A percentile compares a stretch with the other conserved stretches of the same genome.
Conservation (phyloP, 2,888 invertebrate species). For the Cephalotes varians region DNA sequence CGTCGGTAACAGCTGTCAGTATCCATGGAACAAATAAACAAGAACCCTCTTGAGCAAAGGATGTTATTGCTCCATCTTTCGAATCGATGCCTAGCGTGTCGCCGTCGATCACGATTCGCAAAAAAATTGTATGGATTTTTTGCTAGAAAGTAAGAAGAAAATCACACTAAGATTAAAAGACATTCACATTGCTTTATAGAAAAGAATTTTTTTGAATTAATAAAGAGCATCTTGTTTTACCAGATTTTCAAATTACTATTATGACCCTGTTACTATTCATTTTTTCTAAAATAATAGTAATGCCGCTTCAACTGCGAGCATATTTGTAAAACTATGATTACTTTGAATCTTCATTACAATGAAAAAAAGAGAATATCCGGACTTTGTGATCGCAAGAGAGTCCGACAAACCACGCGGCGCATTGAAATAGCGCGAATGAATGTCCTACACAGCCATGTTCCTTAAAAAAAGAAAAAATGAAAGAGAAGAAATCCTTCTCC, state of each 20-base stretch:
- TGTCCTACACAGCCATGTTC: slow-evolving; percentile 56
- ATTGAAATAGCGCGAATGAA: slow-evolving; percentile 68
- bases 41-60: slow-evolving; percentile 55
- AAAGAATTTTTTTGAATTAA: not conserved
- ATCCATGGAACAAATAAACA: slow-evolving; percentile 77
- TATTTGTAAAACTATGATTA: not conserved
- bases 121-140: not conserved
- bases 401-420: slow-evolving; percentile 47
- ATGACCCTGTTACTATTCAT: not conserved
- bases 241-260: not conserved
- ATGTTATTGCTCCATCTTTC: slow-evolving; percentile 52
- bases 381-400: slow-evolving; percentile 56
- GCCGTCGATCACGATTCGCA: slow-evolving; percentile 27
- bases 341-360: not conserved
- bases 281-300: not conserved
- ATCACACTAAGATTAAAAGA: not conserved
- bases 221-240: not conserved
- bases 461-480: slow-evolving; percentile 1
- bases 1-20: slow-evolving; percentile 79
- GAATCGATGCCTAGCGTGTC: slow-evolving; percentile 57
- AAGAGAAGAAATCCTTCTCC: not conserved
- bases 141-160: not conserved
- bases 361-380: slow-evolving; percentile 65
- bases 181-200: not conserved
- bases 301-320: not conserved